These are phyloP conservation scores for Lamellibrachia luymesi DNA, from an alignment of 1,140 invertebrate genomes.

Conservation along the genomic window DNA sequence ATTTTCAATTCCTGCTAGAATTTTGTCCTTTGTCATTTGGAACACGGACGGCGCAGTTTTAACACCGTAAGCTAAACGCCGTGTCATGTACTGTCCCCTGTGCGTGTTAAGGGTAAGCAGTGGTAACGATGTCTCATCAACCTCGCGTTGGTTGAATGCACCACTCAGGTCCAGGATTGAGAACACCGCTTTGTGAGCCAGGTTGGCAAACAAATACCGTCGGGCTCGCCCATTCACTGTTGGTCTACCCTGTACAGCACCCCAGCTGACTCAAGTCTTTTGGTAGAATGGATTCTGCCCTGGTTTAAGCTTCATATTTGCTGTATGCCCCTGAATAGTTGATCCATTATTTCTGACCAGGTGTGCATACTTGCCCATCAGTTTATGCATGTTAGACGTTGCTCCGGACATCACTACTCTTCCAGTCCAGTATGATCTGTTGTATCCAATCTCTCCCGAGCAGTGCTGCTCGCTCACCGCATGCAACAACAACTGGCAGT, in stretches of 20 bases:
- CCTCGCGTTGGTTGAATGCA: too few species aligned
- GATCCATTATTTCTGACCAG: background rate
- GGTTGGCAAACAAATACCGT: too few species aligned
- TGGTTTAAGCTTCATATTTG: slow-evolving; percentile 6
- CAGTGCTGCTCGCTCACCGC: slow-evolving; percentile 7
- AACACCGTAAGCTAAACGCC: too few species aligned
- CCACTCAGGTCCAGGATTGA: too few species aligned
- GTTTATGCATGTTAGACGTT: slow-evolving; percentile 6
- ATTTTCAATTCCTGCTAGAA: too few species aligned
- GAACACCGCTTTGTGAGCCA: too few species aligned
- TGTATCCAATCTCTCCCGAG: background rate
- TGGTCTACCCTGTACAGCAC: background rate
- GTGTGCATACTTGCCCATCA: slow-evolving; percentile 17
- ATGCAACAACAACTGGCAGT: slow-evolving; percentile 7
- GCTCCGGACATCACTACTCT: slow-evolving; percentile 7
- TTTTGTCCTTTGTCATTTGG: too few species aligned
- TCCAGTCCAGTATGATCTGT: background rate
- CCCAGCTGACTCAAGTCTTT: background rate
- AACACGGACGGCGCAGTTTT: too few species aligned
- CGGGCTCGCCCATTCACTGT: too few species aligned
- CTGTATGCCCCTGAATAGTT: slow-evolving; percentile 6
- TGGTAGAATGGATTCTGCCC: background rate
- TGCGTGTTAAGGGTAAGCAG: too few species aligned
- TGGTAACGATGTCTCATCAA: too few species aligned
- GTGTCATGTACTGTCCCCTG: too few species aligned